phyloP scores from a whole-genome alignment of 2,888 invertebrate genomes.

The Zaprionus bogoriensis region DNA sequence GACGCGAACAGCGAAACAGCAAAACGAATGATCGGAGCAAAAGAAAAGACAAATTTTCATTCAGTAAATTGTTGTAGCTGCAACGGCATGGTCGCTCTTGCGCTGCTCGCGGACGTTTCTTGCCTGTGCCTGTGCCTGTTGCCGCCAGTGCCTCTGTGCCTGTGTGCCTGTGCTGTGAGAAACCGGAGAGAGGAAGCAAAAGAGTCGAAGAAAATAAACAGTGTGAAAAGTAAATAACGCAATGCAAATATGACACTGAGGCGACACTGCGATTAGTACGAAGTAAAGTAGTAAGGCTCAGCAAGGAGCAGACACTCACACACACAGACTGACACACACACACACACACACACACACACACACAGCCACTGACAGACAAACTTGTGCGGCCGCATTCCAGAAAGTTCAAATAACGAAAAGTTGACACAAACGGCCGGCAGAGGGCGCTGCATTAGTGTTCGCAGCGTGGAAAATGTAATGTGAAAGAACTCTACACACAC shows the following conservation, averaged over 20 bases:
- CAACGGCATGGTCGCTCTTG: slow-evolving; percentile 66
- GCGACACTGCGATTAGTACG: slow-evolving; percentile 16
- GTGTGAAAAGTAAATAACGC: slow-evolving; percentile 61
- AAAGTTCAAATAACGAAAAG: slow-evolving; percentile 69
- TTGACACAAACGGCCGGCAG: slow-evolving; percentile 5
- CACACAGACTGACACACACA: slow-evolving; percentile 5
- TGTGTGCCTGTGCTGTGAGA: slow-evolving; percentile 22
- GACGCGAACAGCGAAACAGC: slow-evolving; percentile 13
- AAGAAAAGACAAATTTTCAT: slow-evolving; percentile 80
- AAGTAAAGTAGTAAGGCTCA: slow-evolving; percentile 34
- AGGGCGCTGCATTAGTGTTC: slow-evolving; percentile 45
- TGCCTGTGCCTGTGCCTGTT: slow-evolving; percentile 10
- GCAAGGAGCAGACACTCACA: slow-evolving; percentile 27
- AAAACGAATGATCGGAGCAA: slow-evolving; percentile 75
- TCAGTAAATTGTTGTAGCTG: slow-evolving; percentile 79
- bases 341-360: background rate
- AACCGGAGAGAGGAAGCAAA: slow-evolving; percentile 9
- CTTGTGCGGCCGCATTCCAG: slow-evolving; percentile 73
- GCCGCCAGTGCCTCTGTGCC: background rate
- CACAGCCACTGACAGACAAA: slow-evolving; percentile 32
- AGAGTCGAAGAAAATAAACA: slow-evolving; percentile 25
- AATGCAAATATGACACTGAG: slow-evolving; percentile 30
- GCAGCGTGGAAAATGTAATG: slow-evolving; percentile 61
- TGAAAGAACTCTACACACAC: slow-evolving; percentile 56
- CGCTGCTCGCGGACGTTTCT: slow-evolving; percentile 38